Base-by-base conservation (phyloP, 2,113 vertebrate species). In the Aphyosemion australe region DNA sequence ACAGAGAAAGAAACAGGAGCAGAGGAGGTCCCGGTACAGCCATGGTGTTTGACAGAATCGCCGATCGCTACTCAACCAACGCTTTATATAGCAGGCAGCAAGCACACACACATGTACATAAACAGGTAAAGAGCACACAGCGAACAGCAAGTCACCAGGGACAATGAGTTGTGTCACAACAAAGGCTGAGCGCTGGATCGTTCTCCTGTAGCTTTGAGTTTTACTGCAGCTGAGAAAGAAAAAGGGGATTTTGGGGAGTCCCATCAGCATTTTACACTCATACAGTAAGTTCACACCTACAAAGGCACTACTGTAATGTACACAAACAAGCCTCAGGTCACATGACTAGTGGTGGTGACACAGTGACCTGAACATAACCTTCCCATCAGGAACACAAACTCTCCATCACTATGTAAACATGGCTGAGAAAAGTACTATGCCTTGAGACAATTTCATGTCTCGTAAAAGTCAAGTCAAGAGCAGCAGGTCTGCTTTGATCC, bases 121-220 rank as follows among this genome's bases (percentile, higher is more conserved):
- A 61, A 64, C 68, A 66, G 70, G 56, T 48, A 41, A 47, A 56
- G 69, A 39, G 56, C 64, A 65, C 69, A 68, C 45, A 52, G 51
- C 49, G 59, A 79, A 67, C 63, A 61, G 64, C 65, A 67, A 53
- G 59, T 19, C 60, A 79, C 69, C 69, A n/a, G 53, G 46, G 69
- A 94, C 92, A 94, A 94, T 74, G 76, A 72, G 61, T 18, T 16
- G 19, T 58, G 52, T 54, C 56, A 82, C 74, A 87, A 87, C 80
- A 88, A 86, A 72, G 65, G 69, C 77, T 9, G 54, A 64, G 59
- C 63, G 32, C 91, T 85, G 80, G 90, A 92, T 81, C 84, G 77
- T 88, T 94, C 91, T 88, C 75, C 70, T 78, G 68, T 65, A n/a
- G n/a, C n/a, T n/a, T n/a, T n/a, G 68, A 83, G 65, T 83, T 89